Evolutionary conservation across 1,140 invertebrate genomes (phyloP).

Genomic region (Chrysoperla carnea): DNA sequence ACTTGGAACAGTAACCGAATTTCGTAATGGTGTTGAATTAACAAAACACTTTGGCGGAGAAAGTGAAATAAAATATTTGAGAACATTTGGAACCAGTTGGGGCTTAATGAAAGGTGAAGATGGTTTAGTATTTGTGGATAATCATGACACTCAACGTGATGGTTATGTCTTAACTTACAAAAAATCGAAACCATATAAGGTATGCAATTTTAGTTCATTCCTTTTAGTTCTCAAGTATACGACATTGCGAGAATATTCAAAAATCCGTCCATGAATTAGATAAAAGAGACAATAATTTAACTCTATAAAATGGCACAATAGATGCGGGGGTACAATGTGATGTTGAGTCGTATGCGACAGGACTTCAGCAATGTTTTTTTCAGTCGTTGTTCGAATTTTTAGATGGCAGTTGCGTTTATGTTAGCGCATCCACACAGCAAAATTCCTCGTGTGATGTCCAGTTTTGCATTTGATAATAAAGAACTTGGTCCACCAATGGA

Average conservation of each 20-base stretch:
- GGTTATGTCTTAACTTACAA: slow-evolving; percentile 40
- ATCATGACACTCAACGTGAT: slow-evolving; percentile 36
- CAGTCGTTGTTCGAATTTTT: too few relatives aligned
- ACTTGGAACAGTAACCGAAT: slow-evolving; percentile 57
- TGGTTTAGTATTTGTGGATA: slow-evolving; percentile 44
- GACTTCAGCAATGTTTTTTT: too few relatives aligned
- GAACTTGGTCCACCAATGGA: slow-evolving; percentile 42
- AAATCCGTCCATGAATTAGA: too few relatives aligned
- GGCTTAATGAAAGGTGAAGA: slow-evolving; percentile 30
- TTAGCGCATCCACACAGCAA: slow-evolving; percentile 65
- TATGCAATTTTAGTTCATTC: slow-evolving; percentile 3
- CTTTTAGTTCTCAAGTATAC: too few relatives aligned
- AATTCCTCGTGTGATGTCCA: slow-evolving; percentile 57
- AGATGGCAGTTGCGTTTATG: slow-evolving; percentile 67
- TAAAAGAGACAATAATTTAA: too few relatives aligned
- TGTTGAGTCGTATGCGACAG: too few relatives aligned
- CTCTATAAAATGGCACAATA: too few relatives aligned
- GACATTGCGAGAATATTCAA: too few relatives aligned
- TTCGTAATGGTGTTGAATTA: slow-evolving; percentile 41
- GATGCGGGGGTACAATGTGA: too few relatives aligned
- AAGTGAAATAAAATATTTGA: slow-evolving; percentile 21
- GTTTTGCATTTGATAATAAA: slow-evolving; percentile 35
- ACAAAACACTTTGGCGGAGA: slow-evolving; percentile 32
- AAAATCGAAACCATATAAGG: slow-evolving; percentile 37
- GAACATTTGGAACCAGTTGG: slow-evolving; percentile 27